These are phyloP conservation scores for Zaprionus africanus DNA, from an alignment of 1,140 invertebrate species.

Conservation along the genomic window DNA sequence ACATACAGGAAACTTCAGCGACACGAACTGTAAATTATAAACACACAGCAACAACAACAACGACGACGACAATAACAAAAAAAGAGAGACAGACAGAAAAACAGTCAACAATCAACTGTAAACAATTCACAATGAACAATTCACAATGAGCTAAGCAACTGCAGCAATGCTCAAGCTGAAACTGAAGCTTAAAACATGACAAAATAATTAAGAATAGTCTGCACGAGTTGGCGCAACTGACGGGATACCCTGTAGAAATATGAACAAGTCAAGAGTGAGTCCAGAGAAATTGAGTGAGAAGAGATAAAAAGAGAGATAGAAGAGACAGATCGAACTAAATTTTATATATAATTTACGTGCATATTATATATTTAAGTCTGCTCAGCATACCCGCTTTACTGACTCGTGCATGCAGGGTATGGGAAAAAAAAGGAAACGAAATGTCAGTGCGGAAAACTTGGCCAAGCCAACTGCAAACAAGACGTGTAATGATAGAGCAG, in stretches of 20 bases:
- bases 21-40: slow-evolving; percentile 46
- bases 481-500: slow-evolving; percentile 43
- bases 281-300: not conserved
- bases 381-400: slow-evolving; percentile 6
- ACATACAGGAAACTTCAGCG: slow-evolving; percentile 44
- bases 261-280: not conserved
- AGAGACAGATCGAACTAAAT: not conserved
- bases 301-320: not conserved
- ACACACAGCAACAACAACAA: slow-evolving; percentile 11
- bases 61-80: slow-evolving; percentile 11
- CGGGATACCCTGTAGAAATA: slow-evolving; percentile 10
- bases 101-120: slow-evolving; percentile 24
- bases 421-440: slow-evolving; percentile 65
- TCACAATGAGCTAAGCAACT: slow-evolving; percentile 18
- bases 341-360: not conserved
- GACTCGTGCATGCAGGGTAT: slow-evolving; percentile 12
- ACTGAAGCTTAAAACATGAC: slow-evolving; percentile 25
- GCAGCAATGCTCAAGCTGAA: slow-evolving; percentile 20
- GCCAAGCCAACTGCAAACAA: slow-evolving; percentile 52
- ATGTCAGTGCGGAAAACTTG: slow-evolving; percentile 74
- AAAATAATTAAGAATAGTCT: slow-evolving; percentile 21
- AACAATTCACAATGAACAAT: slow-evolving; percentile 36
- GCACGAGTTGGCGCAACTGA: not conserved
- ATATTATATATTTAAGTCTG: not conserved
- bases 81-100: slow-evolving; percentile 2